These are phyloP conservation scores for Heliconius charithonia DNA, from an alignment of 2,888 invertebrate genomes.

Conservation along the genomic window DNA sequence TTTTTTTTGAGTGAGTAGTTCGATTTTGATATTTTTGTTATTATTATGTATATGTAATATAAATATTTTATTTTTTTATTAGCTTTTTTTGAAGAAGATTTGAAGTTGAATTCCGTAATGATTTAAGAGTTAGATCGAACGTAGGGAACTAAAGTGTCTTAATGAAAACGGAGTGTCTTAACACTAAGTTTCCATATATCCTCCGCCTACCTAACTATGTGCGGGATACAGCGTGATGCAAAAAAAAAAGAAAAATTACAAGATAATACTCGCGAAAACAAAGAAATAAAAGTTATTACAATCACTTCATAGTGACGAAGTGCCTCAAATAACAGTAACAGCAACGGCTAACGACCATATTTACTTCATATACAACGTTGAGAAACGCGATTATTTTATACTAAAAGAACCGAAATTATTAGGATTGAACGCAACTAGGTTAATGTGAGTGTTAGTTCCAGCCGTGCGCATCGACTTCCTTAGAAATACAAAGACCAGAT, in stretches of 20 bases:
- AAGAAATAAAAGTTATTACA: background rate
- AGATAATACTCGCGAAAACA: background rate
- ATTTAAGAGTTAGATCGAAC: too few species aligned
- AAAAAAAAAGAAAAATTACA: background rate
- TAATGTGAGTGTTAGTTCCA: slow-evolving; percentile 49
- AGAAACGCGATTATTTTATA: slow-evolving; percentile 33
- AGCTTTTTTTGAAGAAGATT: too few species aligned
- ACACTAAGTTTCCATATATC: too few species aligned
- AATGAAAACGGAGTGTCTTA: too few species aligned
- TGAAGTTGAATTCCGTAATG: too few species aligned
- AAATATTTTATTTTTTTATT: too few species aligned
- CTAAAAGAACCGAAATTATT: slow-evolving; percentile 34
- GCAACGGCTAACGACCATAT: slow-evolving; percentile 12
- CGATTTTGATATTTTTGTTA: too few species aligned
- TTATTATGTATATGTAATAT: too few species aligned
- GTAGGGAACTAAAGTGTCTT: too few species aligned
- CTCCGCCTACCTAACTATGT: too few species aligned
- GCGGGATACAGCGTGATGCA: background rate
- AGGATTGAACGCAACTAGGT: slow-evolving; percentile 46
- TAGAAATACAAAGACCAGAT: slow-evolving; percentile 47
- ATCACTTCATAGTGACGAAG: background rate
- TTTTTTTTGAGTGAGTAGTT: too few species aligned
- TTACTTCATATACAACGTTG: slow-evolving; percentile 15
- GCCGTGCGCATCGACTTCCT: slow-evolving; percentile 44
- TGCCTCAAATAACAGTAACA: background rate